Conservation (phyloP, 2,113 vertebrate species). For the Neolamprologus toae region DNA sequence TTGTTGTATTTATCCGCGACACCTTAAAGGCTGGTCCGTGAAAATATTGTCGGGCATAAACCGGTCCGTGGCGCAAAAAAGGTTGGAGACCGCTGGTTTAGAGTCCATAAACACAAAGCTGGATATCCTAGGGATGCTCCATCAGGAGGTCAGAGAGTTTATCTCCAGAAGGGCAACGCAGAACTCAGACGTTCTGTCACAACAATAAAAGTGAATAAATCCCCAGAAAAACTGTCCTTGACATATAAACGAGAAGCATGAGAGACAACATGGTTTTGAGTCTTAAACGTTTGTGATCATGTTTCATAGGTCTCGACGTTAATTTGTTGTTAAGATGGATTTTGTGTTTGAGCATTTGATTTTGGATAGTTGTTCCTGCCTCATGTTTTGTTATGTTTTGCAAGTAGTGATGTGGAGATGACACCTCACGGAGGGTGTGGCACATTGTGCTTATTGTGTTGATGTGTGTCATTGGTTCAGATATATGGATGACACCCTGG, state of each 20-base stretch:
- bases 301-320: not conserved
- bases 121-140: not conserved
- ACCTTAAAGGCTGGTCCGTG: too few relatives aligned
- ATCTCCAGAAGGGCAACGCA: not conserved
- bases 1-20: too few relatives aligned
- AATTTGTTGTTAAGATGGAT: not conserved
- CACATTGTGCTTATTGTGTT: not conserved
- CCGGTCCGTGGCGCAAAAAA: accelerated
- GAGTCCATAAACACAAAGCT: not conserved
- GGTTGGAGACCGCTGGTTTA: not conserved
- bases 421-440: not conserved
- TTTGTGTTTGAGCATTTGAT: not conserved
- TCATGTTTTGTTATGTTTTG: not conserved
- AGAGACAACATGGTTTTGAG: not conserved
- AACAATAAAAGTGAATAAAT: not conserved
- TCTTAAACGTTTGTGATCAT: not conserved
- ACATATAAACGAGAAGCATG: not conserved
- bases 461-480: not conserved
- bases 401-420: not conserved
- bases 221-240: not conserved
- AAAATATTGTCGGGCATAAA: too few relatives aligned
- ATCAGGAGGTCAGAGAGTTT: not conserved
- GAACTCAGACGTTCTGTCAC: not conserved
- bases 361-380: not conserved
- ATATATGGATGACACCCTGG: not conserved